These are phyloP conservation scores for Bombylius discolor DNA, from an alignment of 2,888 invertebrate genomes.

Conservation along the genomic window DNA sequence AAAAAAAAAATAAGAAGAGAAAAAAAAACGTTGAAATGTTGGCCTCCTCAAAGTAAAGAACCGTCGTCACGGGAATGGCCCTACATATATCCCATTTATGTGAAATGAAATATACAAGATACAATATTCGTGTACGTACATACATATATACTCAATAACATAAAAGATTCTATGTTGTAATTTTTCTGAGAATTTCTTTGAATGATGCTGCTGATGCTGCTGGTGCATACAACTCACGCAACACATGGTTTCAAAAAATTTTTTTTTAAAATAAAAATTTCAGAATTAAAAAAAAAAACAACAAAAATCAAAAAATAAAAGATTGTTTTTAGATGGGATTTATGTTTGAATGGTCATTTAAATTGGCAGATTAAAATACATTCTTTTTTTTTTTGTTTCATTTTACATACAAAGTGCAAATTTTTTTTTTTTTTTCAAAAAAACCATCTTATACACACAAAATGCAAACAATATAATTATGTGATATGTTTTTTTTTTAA, in stretches of 20 bases:
- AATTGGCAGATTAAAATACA: background rate
- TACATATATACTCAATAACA: too few relatives aligned
- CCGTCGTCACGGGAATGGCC: background rate
- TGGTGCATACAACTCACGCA: background rate
- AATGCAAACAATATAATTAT: too few relatives aligned
- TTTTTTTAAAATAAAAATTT: background rate
- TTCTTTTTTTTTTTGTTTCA: background rate
- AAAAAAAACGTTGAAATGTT: background rate
- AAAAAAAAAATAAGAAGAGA: too few relatives aligned
- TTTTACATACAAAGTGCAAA: background rate
- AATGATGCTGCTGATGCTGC: background rate
- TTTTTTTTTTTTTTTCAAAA: background rate
- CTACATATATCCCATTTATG: background rate
- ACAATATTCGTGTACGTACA: too few relatives aligned
- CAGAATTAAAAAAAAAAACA: background rate
- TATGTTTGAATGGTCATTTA: background rate
- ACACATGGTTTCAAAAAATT: background rate
- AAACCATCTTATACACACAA: too few relatives aligned
- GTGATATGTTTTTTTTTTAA: too few relatives aligned
- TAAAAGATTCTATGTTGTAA: too few relatives aligned
- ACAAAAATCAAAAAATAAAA: too few relatives aligned
- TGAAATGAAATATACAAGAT: too few relatives aligned
- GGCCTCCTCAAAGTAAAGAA: background rate
- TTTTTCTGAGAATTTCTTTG: background rate
- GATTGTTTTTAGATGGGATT: too few relatives aligned